Evolutionary conservation across 2,113 vertebrate species (phyloP).

Genomic region (Machaerirhynchus nigripectus): DNA sequence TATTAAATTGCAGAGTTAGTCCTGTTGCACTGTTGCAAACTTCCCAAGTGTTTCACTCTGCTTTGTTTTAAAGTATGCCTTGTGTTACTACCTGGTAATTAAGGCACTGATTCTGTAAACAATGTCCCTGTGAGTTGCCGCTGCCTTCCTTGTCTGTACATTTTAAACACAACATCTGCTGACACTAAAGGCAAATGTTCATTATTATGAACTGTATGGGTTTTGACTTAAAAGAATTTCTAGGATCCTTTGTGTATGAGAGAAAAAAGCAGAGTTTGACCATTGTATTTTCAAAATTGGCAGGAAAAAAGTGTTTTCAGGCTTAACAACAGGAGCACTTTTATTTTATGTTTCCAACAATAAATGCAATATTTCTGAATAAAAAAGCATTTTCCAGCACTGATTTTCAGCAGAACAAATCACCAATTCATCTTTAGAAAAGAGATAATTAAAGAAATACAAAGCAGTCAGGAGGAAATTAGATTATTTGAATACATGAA

Average conservation of each 20-base stretch:
- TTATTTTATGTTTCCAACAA: background rate
- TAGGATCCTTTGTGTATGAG: background rate
- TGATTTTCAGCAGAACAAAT: background rate
- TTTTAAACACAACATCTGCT: background rate
- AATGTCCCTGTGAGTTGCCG: rapidly evolving
- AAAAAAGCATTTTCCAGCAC: background rate
- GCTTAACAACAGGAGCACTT: background rate
- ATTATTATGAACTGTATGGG: background rate
- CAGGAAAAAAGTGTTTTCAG: background rate
- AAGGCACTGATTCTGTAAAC: background rate
- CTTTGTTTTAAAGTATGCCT: background rate
- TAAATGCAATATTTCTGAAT: background rate
- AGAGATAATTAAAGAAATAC: background rate
- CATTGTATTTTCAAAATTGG: background rate
- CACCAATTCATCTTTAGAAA: background rate
- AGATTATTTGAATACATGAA: background rate
- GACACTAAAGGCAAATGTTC: background rate
- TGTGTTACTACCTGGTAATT: background rate
- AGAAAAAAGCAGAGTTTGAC: background rate
- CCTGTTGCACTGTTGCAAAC: background rate
- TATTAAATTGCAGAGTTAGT: background rate
- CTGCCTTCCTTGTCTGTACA: background rate
- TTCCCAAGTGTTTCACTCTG: background rate
- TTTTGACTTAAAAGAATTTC: background rate
- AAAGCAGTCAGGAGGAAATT: background rate